Evolutionary conservation across 2,888 invertebrate genomes (phyloP).

Genomic region (Archaeoteleia sp.): DNA sequence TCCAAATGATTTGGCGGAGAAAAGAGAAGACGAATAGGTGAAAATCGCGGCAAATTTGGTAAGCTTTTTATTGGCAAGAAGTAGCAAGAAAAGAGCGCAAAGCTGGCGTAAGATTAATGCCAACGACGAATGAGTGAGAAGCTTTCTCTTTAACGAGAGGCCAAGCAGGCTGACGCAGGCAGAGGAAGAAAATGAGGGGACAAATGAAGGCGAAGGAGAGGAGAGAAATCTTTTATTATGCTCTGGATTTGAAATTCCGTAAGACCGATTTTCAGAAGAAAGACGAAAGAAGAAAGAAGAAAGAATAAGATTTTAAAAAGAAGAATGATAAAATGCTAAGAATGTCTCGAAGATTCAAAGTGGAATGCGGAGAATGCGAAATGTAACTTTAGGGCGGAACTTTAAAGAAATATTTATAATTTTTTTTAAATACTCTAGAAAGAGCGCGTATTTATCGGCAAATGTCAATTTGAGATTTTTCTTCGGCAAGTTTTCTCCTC

Average conservation of each 20-base stretch:
- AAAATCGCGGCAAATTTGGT: slow-evolving; percentile 37
- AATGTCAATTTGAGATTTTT: slow-evolving; percentile 20
- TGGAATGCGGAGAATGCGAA: slow-evolving; percentile 24
- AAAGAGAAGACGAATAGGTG: slow-evolving; percentile 24
- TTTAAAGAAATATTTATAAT: slow-evolving; percentile 22
- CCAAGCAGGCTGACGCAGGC: slow-evolving; percentile 12
- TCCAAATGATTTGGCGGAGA: slow-evolving; percentile 9
- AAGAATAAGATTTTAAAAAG: slow-evolving; percentile 19
- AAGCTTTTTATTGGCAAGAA: slow-evolving; percentile 42
- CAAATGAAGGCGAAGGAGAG: slow-evolving; percentile 6
- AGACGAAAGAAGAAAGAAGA: too few relatives aligned
- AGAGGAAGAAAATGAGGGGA: not conserved
- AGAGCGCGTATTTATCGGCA: slow-evolving; percentile 4
- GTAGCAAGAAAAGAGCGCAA: slow-evolving; percentile 46
- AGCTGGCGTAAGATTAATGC: slow-evolving; percentile 51
- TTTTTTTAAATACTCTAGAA: slow-evolving; percentile 21
- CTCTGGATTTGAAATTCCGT: slow-evolving; percentile 28
- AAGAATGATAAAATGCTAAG: not conserved
- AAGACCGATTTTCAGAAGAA: slow-evolving; percentile 33
- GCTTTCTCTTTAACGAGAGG: slow-evolving; percentile 35
- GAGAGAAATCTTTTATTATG: slow-evolving; percentile 39
- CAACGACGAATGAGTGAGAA: slow-evolving; percentile 52
- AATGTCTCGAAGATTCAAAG: slow-evolving; percentile 17
- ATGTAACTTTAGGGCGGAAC: slow-evolving; percentile 13
- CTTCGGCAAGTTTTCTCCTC: slow-evolving; percentile 5